These are phyloP conservation scores for Nipponacmea schrenckii DNA, from an alignment of 2,888 invertebrate genomes.

Conservation along the genomic window DNA sequence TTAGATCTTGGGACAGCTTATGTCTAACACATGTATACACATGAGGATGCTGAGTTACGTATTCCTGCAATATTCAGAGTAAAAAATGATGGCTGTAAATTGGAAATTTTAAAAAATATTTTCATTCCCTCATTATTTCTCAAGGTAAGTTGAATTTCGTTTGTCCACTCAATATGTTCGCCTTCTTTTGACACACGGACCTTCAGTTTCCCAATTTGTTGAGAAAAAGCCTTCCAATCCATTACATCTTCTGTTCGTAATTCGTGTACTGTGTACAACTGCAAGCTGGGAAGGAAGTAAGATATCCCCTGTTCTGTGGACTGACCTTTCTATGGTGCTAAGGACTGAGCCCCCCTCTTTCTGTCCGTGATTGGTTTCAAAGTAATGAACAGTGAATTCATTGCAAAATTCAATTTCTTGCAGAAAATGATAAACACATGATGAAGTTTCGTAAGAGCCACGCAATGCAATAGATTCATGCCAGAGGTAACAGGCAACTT, in stretches of 20 bases:
- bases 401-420: background rate
- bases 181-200: constrained; percentile 7
- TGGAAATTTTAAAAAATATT: background rate
- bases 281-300: background rate
- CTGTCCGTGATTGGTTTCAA: constrained; percentile 11
- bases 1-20: background rate
- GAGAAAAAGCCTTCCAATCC: no score
- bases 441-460: background rate
- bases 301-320: background rate
- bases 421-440: background rate
- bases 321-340: background rate
- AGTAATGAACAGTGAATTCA: background rate
- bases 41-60: background rate
- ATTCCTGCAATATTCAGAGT: background rate
- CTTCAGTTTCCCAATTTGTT: background rate
- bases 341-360: constrained; percentile 5
- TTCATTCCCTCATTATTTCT: background rate
- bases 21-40: background rate
- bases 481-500: background rate
- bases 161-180: background rate
- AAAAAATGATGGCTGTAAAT: background rate
- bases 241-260: no score
- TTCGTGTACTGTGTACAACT: background rate
- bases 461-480: background rate
- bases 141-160: background rate